Conservation (phyloP, 2,888 invertebrate genomes). For the Orthosia incerta region DNA sequence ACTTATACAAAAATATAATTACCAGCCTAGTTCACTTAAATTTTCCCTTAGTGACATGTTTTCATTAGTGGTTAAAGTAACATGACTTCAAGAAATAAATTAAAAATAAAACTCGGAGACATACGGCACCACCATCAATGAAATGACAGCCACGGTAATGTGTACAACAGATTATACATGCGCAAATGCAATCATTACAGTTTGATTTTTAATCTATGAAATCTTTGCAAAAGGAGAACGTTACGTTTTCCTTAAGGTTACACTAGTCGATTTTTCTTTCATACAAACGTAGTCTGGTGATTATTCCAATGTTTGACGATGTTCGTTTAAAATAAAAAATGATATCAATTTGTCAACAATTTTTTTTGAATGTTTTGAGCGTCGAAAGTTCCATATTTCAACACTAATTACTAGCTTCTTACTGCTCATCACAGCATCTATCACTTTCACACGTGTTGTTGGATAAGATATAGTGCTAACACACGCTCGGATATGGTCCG, state of each 20-base stretch:
- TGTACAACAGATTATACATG: constrained; percentile 56
- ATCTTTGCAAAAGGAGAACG: neutral
- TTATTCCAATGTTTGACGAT: too few relatives aligned
- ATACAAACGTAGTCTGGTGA: too few relatives aligned
- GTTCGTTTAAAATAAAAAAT: too few relatives aligned
- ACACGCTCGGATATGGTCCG: too few relatives aligned
- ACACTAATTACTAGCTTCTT: too few relatives aligned
- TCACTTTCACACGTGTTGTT: too few relatives aligned
- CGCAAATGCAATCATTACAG: constrained; percentile 25
- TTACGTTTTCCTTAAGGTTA: neutral
- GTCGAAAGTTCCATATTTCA: too few relatives aligned
- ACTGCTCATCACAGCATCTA: too few relatives aligned
- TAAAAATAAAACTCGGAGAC: constrained; percentile 80
- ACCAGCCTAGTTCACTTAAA: constrained; percentile 93
- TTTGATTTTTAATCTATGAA: constrained; percentile 32
- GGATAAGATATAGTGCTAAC: too few relatives aligned
- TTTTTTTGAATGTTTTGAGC: too few relatives aligned
- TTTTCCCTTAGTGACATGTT: constrained; percentile 92
- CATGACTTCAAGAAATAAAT: constrained; percentile 82
- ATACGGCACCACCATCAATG: constrained; percentile 78
- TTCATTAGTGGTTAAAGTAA: constrained; percentile 80
- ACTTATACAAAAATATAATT: constrained; percentile 73
- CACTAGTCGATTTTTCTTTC: too few relatives aligned
- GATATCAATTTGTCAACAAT: too few relatives aligned
- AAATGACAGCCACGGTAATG: constrained; percentile 69